These are phyloP conservation scores for Periparus ater DNA, from an alignment of 2,797 vertebrate species.

Conservation along the genomic window DNA sequence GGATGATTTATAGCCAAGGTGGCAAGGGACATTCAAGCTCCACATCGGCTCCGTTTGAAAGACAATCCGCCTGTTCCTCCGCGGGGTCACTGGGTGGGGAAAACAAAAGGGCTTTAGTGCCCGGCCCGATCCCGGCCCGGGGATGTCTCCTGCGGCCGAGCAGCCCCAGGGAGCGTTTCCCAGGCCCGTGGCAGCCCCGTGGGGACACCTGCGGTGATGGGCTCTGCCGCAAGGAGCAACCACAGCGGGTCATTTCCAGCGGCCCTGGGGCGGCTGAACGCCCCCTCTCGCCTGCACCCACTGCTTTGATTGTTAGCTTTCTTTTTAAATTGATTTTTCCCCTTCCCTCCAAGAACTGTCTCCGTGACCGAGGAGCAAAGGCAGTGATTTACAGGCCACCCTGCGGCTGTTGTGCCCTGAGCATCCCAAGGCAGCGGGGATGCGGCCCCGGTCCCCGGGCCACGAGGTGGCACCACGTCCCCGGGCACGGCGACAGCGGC, in stretches of 20 bases:
- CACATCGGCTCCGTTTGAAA: conserved; percentile 51
- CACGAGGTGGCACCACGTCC: conserved; percentile 48
- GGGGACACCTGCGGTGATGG: rapidly evolving
- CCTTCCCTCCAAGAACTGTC: rapidly evolving
- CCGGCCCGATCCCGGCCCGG: not conserved
- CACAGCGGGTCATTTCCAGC: rapidly evolving
- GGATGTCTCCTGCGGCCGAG: not conserved
- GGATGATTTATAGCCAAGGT: conserved; percentile 81
- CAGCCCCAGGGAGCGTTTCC: not conserved
- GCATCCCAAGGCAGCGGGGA: not conserved
- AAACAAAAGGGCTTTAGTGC: conserved; percentile 4
- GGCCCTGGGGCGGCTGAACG: rapidly evolving
- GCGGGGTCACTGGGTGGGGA: conserved; percentile 7
- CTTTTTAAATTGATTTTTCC: rapidly evolving
- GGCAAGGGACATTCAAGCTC: conserved; percentile 66
- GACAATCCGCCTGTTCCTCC: not conserved
- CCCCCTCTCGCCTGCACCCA: not conserved
- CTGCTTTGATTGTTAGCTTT: rapidly evolving
- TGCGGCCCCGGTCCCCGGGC: not conserved
- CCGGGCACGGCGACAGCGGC: not conserved
- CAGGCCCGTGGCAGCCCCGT: rapidly evolving
- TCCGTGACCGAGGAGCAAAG: rapidly evolving
- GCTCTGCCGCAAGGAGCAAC: not conserved
- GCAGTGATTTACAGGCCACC: rapidly evolving
- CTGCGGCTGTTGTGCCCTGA: rapidly evolving